Evolutionary conservation across 64 coral and sea anemone genomes (phyloP), one percentile per base, ranked within the genome.

Genomic region (Acropora yongei): DNA sequence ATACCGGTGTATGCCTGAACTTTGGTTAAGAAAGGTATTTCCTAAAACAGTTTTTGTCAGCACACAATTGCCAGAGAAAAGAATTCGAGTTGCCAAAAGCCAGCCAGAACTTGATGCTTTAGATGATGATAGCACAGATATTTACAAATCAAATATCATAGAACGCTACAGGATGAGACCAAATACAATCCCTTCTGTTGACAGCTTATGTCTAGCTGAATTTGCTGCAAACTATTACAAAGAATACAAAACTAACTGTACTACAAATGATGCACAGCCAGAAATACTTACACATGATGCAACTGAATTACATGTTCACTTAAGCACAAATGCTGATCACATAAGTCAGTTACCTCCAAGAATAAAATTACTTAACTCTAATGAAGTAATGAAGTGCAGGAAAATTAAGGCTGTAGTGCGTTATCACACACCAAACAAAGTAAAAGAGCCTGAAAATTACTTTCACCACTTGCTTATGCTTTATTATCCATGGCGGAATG

Each of bases 61-160:
- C 72, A 92, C 90, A 72, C 71, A 60, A 49, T 65, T 86, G 53
- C 80, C 81, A 63, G 82, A 86, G 46, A 91, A 91, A 91, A 71
- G 79, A 74, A 40, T 92, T 39, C 3, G 79, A 84, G 91, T 93
- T 79, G 84, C 91, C 47, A 93, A 93, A 61, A 93, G 75, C 78
- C 83, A 87, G 80, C 9, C 18, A 87, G 91, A 93, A 79, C 91
- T 93, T 80, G 91, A 93, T 78, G 91, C 30, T 0, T 30, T 30
- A 30, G 30, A 30, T 30, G 80, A 92, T 86, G 90, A 92, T 78
- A 77, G 90, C 18, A 92, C 90, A 44, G 80, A 82, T 65, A 76
- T 89, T 39, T 91, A 82, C 12, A 91, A 91, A 71, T 91, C 89
- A 0, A 91, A 91, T 39, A 90, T 90, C 39, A 81, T 75, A 6